Evolutionary conservation across 1,140 invertebrate genomes (phyloP).

Genomic region (Macrobrachium nipponense): DNA sequence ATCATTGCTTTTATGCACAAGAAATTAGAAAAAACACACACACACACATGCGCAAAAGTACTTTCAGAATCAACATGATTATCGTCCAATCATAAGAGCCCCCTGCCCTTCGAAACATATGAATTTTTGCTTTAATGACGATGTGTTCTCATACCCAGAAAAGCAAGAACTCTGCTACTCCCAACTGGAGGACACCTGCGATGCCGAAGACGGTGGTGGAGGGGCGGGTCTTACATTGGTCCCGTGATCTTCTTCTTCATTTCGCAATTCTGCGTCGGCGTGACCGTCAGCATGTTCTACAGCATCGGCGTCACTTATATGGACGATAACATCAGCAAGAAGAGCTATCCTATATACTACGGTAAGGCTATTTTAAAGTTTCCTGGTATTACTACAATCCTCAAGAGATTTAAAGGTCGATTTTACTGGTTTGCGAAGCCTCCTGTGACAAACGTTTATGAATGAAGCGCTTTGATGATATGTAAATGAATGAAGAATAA

Average conservation of each 20-base stretch:
- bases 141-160: not conserved
- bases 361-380: not conserved
- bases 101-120: no score
- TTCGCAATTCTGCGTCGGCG: conserved; percentile 77
- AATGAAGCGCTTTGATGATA: no score
- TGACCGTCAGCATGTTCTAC: conserved; percentile 77
- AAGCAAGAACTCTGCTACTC: conserved; percentile 26
- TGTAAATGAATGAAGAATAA: no score
- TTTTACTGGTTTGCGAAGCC: no score
- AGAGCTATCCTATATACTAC: conserved; percentile 74
- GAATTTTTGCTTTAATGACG: no score
- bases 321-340: conserved; percentile 68
- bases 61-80: no score
- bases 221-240: not conserved
- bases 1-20: no score
- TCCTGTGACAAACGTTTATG: not conserved
- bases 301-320: conserved; percentile 77
- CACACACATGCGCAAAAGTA: no score
- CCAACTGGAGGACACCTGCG: conserved; percentile 63
- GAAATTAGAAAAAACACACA: no score
- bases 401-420: no score
- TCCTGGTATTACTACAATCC: not conserved
- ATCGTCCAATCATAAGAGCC: no score
- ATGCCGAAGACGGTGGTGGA: not conserved
- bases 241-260: conserved; percentile 73